phyloP scores from a whole-genome alignment of 1,140 invertebrate species.

The Hylyphantes graminicola region DNA sequence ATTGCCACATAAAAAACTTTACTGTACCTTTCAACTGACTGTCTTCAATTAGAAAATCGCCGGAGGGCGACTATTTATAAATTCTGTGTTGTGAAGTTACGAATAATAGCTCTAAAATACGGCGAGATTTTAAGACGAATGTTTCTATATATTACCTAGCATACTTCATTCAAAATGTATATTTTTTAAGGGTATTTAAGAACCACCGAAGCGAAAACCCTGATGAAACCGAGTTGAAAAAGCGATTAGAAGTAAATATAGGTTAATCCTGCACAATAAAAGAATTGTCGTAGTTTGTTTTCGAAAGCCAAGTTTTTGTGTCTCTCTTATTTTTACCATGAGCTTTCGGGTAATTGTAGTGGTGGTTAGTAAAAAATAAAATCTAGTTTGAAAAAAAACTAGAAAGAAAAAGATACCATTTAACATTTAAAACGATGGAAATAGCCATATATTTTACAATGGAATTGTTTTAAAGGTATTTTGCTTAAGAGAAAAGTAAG shows the following conservation, averaged over 20 bases:
- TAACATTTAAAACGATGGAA: too few relatives aligned
- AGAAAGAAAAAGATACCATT: not conserved
- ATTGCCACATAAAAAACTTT: too few relatives aligned
- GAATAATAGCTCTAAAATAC: not conserved
- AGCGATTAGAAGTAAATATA: not conserved
- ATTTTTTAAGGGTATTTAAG: not conserved
- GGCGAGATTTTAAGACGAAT: not conserved
- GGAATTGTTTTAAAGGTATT: too few relatives aligned
- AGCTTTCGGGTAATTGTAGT: not conserved
- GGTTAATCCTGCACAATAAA: slow-evolving; percentile 25
- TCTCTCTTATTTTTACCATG: not conserved
- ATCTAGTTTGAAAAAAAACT: not conserved
- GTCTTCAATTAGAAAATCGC: too few relatives aligned
- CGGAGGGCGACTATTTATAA: too few relatives aligned
- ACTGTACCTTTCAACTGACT: too few relatives aligned
- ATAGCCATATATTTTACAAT: too few relatives aligned
- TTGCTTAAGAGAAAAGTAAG: too few relatives aligned
- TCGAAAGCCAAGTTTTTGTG: not conserved
- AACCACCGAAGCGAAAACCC: slow-evolving; percentile 1
- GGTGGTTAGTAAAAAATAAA: too few relatives aligned
- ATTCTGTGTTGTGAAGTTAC: not conserved
- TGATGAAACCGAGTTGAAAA: slow-evolving; percentile 6
- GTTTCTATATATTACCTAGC: not conserved
- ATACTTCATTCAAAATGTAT: not conserved
- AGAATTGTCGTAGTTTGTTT: not conserved